These are phyloP conservation scores for Mormyrus hasselquistii DNA, from an alignment of 2,797 vertebrate species.

Conservation along the genomic window DNA sequence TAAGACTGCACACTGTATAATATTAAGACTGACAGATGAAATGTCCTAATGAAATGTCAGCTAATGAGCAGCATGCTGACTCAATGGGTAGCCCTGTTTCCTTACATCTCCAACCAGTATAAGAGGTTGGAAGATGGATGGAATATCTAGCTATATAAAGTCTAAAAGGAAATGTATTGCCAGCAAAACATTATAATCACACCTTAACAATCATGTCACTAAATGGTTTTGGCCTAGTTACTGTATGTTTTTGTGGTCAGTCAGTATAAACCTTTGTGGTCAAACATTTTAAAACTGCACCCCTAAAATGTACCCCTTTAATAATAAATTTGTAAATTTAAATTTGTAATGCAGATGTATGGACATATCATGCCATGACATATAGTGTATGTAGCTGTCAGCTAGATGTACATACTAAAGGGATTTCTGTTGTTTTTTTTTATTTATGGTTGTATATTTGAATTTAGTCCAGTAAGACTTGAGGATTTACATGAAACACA, in stretches of 20 bases:
- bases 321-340: background rate
- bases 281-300: background rate
- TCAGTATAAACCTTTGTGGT: background rate
- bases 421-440: background rate
- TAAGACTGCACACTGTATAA: background rate
- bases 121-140: background rate
- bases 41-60: background rate
- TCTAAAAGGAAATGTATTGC: background rate
- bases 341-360: background rate
- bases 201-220: background rate
- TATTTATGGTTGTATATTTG: background rate
- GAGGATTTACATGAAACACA: background rate
- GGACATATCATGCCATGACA: background rate
- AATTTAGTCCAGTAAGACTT: background rate
- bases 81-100: background rate
- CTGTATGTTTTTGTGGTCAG: background rate
- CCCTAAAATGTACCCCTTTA: background rate
- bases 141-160: background rate
- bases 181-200: background rate
- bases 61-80: background rate
- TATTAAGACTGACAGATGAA: background rate
- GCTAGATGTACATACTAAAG: background rate
- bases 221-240: background rate
- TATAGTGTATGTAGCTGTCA: background rate
- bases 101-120: background rate